Percentiles rank a stretch among this genome's conserved stretches.
Conservation (phyloP, 2,797 vertebrate genomes). For the Saxicola maurus region DNA sequence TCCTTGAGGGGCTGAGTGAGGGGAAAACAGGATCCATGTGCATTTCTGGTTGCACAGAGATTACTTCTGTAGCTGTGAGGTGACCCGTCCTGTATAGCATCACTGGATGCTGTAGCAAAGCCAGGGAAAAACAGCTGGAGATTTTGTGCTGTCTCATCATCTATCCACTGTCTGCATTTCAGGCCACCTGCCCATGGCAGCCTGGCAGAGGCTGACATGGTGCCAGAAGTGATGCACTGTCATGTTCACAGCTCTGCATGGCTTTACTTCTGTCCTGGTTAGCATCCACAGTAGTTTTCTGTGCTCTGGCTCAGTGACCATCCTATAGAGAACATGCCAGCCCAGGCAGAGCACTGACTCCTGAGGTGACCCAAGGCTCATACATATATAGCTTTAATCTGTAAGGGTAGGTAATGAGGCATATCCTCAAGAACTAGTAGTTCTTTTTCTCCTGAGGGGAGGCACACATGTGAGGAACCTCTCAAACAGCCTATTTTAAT, state of each 20-base stretch:
- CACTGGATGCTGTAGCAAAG: not conserved
- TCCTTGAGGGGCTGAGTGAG: not conserved
- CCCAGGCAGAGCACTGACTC: not conserved
- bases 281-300: not conserved
- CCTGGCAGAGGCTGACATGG: not conserved
- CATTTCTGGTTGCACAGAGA: not conserved
- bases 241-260: not conserved
- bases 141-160: not conserved
- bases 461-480: not conserved
- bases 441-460: not conserved
- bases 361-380: not conserved
- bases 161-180: not conserved
- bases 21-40: not conserved
- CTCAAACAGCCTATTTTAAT: not conserved
- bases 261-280: not conserved
- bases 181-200: not conserved
- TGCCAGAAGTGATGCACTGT: not conserved
- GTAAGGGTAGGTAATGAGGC: not conserved
- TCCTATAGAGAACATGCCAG: not conserved
- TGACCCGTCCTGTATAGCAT: accelerated
- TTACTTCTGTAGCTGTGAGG: not conserved
- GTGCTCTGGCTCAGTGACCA: not conserved
- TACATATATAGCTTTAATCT: accelerated
- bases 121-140: not conserved
- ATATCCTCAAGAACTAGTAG: not conserved